These are phyloP conservation scores for Dipus sagitta DNA, from an alignment of 2,797 vertebrate genomes.

Conservation along the genomic window DNA sequence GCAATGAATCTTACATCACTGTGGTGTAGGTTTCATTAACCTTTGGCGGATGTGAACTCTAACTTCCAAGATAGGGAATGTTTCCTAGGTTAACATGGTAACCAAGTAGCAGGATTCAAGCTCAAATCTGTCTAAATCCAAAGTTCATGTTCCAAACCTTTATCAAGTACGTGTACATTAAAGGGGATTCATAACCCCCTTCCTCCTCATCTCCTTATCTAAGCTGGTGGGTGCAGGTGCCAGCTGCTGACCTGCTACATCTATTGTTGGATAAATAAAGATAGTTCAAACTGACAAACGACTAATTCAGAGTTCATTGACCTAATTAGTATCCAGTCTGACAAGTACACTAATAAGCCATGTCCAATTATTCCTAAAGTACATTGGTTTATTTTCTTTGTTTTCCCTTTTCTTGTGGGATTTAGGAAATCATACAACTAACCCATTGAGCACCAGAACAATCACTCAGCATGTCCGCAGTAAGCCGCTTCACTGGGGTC, in stretches of 20 bases:
- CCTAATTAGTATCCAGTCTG: background rate
- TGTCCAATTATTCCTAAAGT: background rate
- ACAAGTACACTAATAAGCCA: background rate
- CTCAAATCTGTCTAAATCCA: constrained; percentile 52
- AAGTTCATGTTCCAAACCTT: constrained; percentile 45
- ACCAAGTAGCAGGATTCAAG: constrained; percentile 4
- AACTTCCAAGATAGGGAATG: background rate
- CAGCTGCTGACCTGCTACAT: background rate
- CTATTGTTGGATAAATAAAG: background rate
- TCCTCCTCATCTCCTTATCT: constrained; percentile 45
- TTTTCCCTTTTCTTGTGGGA: constrained; percentile 29
- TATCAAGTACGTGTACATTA: constrained; percentile 46
- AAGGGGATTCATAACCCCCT: constrained; percentile 29
- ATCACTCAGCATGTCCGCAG: background rate
- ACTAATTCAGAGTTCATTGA: background rate
- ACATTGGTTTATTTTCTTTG: background rate
- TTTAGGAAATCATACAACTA: background rate
- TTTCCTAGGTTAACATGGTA: background rate
- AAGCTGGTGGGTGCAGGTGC: background rate
- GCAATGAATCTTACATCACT: background rate
- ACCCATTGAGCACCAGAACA: background rate
- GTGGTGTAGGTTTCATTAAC: background rate
- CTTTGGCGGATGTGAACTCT: background rate
- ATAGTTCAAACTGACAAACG: background rate
- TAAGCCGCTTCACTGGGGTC: background rate